phyloP scores from a whole-genome alignment of 2,888 invertebrate species.

The Drepana falcataria region DNA sequence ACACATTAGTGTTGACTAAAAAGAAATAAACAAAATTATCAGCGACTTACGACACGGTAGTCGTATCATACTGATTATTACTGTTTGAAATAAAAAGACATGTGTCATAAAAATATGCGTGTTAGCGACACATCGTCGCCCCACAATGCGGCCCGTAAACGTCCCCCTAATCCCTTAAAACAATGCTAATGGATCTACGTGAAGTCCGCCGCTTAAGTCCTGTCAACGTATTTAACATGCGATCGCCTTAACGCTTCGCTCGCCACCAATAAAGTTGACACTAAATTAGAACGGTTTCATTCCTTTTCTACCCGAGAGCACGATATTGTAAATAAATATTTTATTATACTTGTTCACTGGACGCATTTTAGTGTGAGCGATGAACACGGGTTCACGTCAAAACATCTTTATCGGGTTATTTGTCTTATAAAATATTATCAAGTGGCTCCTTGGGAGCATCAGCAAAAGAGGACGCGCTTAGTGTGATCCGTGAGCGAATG shows the following conservation, averaged over 20 bases:
- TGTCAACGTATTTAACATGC: constrained; percentile 67
- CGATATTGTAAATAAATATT: constrained; percentile 73
- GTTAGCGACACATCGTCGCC: constrained; percentile 48
- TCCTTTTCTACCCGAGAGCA: constrained; percentile 60
- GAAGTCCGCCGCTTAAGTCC: constrained; percentile 63
- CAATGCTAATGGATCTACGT: constrained; percentile 77
- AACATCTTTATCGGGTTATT: constrained; percentile 79
- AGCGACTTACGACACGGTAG: constrained; percentile 56
- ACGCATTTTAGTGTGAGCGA: constrained; percentile 77
- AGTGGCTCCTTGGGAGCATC: constrained; percentile 75
- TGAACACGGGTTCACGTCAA: constrained; percentile 78
- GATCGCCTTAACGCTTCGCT: constrained; percentile 71
- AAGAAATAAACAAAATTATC: constrained; percentile 41
- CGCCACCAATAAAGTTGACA: constrained; percentile 74
- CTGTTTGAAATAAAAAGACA: constrained; percentile 49
- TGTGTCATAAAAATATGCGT: constrained; percentile 75
- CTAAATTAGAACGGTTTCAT: constrained; percentile 68
- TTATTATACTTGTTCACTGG: constrained; percentile 74
- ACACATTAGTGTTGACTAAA: constrained; percentile 20
- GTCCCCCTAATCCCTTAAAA: constrained; percentile 74
- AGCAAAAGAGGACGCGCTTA: constrained; percentile 74
- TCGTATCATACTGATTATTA: constrained; percentile 64
- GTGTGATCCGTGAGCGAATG: constrained; percentile 69
- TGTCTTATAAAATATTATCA: constrained; percentile 79
- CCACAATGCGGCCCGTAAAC: constrained; percentile 54